Evolutionary conservation across 2,113 vertebrate species (phyloP), one percentile per base, ranked within the genome.

Genomic region (Terrapene triunguis): DNA sequence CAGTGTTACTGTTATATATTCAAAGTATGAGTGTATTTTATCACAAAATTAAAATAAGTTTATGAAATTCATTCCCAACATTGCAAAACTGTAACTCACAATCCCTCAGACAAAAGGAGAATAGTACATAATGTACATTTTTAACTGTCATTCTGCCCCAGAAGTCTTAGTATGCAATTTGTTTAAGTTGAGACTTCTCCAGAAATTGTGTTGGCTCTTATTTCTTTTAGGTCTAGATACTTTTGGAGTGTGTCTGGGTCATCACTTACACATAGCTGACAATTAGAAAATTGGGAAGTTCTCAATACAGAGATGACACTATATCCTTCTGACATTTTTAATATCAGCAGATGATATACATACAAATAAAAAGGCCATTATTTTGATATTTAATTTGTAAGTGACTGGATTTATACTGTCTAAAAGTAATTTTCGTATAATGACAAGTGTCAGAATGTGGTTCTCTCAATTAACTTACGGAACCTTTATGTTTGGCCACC

Each of bases 1-100:
- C 57, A 44, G 42, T 50, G 25, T 82, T 85, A 84, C 27, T 76
- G 9, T 57, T 72, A 93, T 88, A 32, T 80, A 89, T 79, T 90
- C 57, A 92, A 90, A 82, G 48, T 81, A 80, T 85, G 95, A 96
- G 94, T 82, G 17, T 22, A 85, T 53, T 48, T 87, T 93, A 94
- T 92, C 29, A 90, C 42, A 95, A 95, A 96, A 96, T 88, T 69
- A 78, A 7, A 6, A 74, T n/a, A 25, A 35, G 14, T 95, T 92
- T 82, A 19, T 92, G 35, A 84, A 85, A 53, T 89, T 90, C 89
- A 17, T 91, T 90, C 44, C 8, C 54, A 83, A 17, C 80, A 90
- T 88, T 92, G 48, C 59, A 93, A 82, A 82, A 84, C 51, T 76
- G 13, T 25, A 89, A 38, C 8, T 89, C 14, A 84, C 11, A 78